phyloP scores from a whole-genome alignment of 64 coral and sea anemone species.

The Porites australiensis region DNA sequence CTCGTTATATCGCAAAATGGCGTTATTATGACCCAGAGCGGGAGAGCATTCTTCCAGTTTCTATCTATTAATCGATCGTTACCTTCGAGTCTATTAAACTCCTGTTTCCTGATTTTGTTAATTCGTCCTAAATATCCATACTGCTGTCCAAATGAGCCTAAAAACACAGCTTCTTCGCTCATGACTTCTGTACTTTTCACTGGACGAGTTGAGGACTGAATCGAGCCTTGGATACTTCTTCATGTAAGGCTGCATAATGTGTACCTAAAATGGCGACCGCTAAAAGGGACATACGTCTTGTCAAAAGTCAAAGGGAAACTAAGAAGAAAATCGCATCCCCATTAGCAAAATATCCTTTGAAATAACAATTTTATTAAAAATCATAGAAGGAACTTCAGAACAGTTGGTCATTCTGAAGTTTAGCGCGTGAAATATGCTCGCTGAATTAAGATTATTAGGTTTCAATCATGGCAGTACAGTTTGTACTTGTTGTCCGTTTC shows the following conservation, averaged over 20 bases:
- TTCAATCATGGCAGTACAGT: background rate
- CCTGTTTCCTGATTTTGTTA: slow-evolving; percentile 58
- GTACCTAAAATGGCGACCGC: slow-evolving; percentile 76
- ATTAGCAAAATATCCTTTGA: slow-evolving; percentile 91
- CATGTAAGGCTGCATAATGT: no score
- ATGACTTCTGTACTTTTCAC: background rate
- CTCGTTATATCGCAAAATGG: background rate
- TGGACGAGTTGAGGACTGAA: background rate
- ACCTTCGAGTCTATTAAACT: slow-evolving; percentile 88
- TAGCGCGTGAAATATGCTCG: background rate
- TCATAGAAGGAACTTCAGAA: no score
- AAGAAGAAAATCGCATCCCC: slow-evolving; percentile 88
- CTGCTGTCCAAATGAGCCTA: background rate
- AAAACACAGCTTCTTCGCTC: slow-evolving; percentile 49
- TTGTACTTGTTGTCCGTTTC: background rate
- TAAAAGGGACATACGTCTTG: slow-evolving; percentile 71
- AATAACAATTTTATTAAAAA: background rate
- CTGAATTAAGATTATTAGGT: background rate
- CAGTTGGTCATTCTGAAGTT: no score
- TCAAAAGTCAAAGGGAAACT: slow-evolving; percentile 80
- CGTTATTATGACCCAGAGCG: no score
- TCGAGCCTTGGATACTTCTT: no score
- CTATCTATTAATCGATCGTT: background rate
- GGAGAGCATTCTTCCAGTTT: background rate
- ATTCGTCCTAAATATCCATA: slow-evolving; percentile 77